phyloP scores from a whole-genome alignment of 2,797 vertebrate genomes.

The Onychomys arenicola region DNA sequence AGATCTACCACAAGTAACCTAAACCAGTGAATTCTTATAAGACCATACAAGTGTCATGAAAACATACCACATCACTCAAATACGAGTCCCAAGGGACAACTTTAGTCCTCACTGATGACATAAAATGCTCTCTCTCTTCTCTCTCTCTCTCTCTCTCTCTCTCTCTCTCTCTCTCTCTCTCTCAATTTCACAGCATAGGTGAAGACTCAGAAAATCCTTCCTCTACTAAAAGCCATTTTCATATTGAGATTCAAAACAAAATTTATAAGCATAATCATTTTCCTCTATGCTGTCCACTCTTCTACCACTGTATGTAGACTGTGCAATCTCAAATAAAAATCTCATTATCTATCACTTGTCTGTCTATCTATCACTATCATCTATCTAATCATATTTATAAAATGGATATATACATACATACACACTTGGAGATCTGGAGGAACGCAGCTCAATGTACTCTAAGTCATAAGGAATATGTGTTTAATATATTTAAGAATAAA shows the following conservation, averaged over 20 bases:
- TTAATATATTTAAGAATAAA: background rate
- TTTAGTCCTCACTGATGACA: background rate
- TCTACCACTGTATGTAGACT: background rate
- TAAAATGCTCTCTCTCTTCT: fast-evolving
- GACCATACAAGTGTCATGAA: background rate
- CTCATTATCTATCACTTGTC: background rate
- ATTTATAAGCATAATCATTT: background rate
- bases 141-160: background rate
- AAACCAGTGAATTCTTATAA: background rate
- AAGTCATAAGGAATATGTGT: background rate
- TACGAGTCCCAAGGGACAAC: background rate
- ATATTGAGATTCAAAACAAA: background rate
- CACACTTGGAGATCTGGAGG: background rate
- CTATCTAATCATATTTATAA: background rate
- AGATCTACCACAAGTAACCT: background rate
- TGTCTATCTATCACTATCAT: background rate
- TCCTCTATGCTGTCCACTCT: background rate
- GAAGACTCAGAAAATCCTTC: slow-evolving; percentile 23
- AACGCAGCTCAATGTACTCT: background rate
- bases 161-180: background rate
- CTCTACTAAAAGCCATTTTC: slow-evolving; percentile 26
- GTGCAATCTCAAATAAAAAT: background rate
- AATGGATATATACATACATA: background rate
- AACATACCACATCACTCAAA: background rate
- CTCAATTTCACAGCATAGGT: background rate